These are phyloP conservation scores for Heliothis virescens DNA, from an alignment of 1,140 invertebrate genomes.

Conservation along the genomic window DNA sequence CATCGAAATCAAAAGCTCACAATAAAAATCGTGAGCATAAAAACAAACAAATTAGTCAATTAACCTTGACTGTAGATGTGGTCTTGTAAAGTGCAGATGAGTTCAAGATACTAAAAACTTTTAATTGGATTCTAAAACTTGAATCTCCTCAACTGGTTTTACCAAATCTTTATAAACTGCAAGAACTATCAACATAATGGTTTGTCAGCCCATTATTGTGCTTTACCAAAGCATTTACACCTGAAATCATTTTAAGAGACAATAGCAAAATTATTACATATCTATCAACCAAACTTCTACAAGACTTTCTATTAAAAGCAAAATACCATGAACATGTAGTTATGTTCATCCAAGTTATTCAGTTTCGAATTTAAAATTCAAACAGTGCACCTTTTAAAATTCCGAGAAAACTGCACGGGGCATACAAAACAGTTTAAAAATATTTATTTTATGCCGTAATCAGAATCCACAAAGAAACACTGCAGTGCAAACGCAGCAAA, in stretches of 20 bases:
- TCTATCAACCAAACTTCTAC: no score
- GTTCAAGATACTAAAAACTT: not conserved
- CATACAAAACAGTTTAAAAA: slow-evolving; percentile 14
- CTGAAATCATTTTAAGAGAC: no score
- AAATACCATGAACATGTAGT: not conserved
- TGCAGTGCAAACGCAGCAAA: slow-evolving; percentile 12
- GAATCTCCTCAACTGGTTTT: no score
- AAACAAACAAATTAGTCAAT: not conserved
- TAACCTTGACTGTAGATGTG: not conserved
- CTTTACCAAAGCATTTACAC: no score
- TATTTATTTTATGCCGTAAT: slow-evolving; percentile 34
- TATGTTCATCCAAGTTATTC: not conserved
- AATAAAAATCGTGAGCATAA: not conserved
- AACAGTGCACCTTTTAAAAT: slow-evolving; percentile 29
- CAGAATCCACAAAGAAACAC: slow-evolving; percentile 25
- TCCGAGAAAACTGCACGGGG: slow-evolving; percentile 20
- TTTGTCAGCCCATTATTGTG: no score
- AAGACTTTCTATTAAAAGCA: no score
- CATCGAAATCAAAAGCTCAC: not conserved
- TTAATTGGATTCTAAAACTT: no score
- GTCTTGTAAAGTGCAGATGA: not conserved
- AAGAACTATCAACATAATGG: no score
- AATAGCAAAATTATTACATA: no score
- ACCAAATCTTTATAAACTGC: no score
- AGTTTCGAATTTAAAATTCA: slow-evolving; percentile 17